Conservation (phyloP, 2,113 vertebrate genomes). For the Oophaga pumilio region DNA sequence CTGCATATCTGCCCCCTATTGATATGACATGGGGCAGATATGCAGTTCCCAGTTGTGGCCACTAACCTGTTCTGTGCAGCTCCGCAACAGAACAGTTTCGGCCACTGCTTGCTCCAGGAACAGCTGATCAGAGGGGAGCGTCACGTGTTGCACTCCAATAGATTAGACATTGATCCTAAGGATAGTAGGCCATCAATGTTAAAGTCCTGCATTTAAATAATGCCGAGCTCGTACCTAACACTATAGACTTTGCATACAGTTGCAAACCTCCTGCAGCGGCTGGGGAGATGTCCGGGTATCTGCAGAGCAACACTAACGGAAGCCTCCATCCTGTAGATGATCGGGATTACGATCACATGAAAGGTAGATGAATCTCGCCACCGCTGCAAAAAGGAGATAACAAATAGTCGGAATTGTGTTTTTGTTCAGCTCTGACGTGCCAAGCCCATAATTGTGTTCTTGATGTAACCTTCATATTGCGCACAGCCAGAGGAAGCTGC, state of each 20-base stretch:
- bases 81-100: too few relatives aligned
- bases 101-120: too few relatives aligned
- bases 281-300: not conserved
- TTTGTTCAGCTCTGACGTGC: not conserved
- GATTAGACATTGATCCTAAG: too few relatives aligned
- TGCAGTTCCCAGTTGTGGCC: too few relatives aligned
- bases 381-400: conserved; percentile 1
- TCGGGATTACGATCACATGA: not conserved
- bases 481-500: not conserved
- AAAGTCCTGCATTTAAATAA: not conserved
- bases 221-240: too few relatives aligned
- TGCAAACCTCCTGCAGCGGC: not conserved
- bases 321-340: not conserved
- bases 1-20: too few relatives aligned
- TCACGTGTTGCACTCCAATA: too few relatives aligned
- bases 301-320: not conserved
- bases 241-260: not conserved
- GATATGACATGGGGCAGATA: too few relatives aligned
- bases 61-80: too few relatives aligned
- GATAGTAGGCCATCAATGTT: too few relatives aligned
- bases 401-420: not conserved
- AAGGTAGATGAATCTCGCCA: not conserved
- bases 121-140: too few relatives aligned
- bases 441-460: conserved; percentile 15
- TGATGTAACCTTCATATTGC: conserved; percentile 11